These are phyloP conservation scores for Stichopus chloronotus DNA, from an alignment of 35 echinoderm and acorn worm species.

Conservation along the genomic window DNA sequence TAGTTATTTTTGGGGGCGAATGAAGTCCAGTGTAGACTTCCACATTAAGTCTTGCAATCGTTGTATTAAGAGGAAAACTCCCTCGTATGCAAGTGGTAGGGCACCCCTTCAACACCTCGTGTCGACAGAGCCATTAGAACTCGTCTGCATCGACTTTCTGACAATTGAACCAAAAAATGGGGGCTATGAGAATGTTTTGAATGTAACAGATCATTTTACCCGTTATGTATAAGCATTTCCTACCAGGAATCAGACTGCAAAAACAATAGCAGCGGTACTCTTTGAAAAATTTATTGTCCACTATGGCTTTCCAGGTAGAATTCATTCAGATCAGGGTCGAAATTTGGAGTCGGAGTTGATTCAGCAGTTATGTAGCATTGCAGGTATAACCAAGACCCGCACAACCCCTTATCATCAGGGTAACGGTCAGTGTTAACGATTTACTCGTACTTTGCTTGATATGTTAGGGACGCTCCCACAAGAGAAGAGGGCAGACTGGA, in stretches of 20 bases:
- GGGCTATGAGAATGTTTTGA: slow-evolving; percentile 37
- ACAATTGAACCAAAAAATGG: slow-evolving; percentile 48
- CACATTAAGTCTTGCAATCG: slow-evolving; percentile 26
- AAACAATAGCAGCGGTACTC: slow-evolving; percentile 54
- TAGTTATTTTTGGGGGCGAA: slow-evolving; percentile 56
- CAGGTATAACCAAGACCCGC: slow-evolving; percentile 50
- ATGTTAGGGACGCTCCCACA: slow-evolving; percentile 64
- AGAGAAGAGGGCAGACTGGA: slow-evolving; percentile 60
- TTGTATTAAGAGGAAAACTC: slow-evolving; percentile 21
- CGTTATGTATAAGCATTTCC: slow-evolving; percentile 11
- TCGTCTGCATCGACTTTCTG: slow-evolving; percentile 62
- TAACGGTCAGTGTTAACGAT: slow-evolving; percentile 54
- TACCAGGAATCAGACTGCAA: slow-evolving; percentile 36
- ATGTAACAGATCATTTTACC: slow-evolving; percentile 61
- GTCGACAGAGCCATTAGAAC: slow-evolving; percentile 44
- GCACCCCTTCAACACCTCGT: slow-evolving; percentile 37
- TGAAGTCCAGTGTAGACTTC: slow-evolving; percentile 14
- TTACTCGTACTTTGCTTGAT: slow-evolving; percentile 60
- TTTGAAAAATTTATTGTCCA: slow-evolving; percentile 71
- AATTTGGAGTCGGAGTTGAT: slow-evolving; percentile 68
- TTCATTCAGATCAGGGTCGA: slow-evolving; percentile 74
- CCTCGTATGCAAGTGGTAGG: background rate
- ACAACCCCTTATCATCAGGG: slow-evolving; percentile 73
- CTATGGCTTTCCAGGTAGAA: slow-evolving; percentile 61
- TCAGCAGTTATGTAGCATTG: slow-evolving; percentile 4